Conservation (phyloP, 2,113 vertebrate genomes). For the Vimba vimba region DNA sequence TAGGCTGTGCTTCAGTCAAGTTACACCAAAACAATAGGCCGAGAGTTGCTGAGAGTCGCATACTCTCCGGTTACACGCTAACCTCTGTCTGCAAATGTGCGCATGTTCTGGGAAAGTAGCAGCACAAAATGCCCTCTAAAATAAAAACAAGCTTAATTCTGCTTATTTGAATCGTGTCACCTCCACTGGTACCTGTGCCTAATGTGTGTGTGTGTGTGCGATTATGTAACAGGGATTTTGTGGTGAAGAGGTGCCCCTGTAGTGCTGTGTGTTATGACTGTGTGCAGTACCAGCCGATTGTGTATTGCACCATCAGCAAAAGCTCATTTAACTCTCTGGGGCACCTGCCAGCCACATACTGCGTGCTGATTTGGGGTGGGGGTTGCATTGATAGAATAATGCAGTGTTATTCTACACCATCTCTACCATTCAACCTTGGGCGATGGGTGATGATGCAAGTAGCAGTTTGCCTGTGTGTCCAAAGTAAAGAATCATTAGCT, state of each 20-base stretch:
- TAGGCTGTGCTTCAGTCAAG: slow-evolving; percentile 9
- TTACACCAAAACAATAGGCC: slow-evolving; percentile 12
- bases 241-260: slow-evolving; percentile 33
- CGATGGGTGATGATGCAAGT: slow-evolving; percentile 5
- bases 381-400: slow-evolving; percentile 27
- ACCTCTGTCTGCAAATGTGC: slow-evolving; percentile 40
- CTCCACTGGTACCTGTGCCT: not conserved
- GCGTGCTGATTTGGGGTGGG: not conserved
- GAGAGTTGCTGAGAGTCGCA: slow-evolving; percentile 19
- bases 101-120: slow-evolving; percentile 42
- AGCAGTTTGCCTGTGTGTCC: not conserved
- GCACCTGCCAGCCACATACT: slow-evolving; percentile 37
- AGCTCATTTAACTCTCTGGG: slow-evolving; percentile 37
- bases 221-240: slow-evolving; percentile 44
- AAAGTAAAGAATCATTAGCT: not conserved
- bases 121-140: slow-evolving; percentile 46
- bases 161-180: not conserved
- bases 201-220: not conserved
- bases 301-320: slow-evolving; percentile 56
- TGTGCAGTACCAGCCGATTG: slow-evolving; percentile 44
- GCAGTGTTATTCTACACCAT: slow-evolving; percentile 19
- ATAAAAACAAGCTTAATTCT: slow-evolving; percentile 2
- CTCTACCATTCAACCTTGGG: slow-evolving; percentile 8
- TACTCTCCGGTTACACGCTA: not conserved
- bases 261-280: slow-evolving; percentile 37